phyloP scores from a whole-genome alignment of 2,797 vertebrate genomes.

The Paramormyrops hopkinsi region DNA sequence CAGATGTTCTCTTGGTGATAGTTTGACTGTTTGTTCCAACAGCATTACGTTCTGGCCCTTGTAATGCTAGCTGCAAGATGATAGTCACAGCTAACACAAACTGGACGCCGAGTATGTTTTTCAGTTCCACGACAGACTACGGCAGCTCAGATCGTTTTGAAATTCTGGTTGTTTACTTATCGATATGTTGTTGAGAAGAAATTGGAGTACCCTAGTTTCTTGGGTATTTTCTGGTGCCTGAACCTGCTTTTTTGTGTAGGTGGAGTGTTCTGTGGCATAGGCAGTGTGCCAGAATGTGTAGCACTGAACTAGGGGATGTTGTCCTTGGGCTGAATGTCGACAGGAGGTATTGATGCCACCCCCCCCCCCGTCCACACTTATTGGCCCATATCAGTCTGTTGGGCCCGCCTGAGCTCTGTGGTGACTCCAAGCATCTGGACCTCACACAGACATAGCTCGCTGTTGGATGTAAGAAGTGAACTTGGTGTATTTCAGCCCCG shows the following conservation, averaged over 20 bases:
- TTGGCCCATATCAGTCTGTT: background rate
- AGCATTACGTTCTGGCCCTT: background rate
- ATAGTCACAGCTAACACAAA: background rate
- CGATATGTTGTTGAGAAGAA: background rate
- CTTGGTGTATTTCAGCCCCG: background rate
- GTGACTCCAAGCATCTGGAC: conserved; percentile 24
- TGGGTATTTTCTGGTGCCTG: background rate
- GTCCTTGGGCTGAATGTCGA: background rate
- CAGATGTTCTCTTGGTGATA: background rate
- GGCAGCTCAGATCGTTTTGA: background rate
- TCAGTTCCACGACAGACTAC: background rate
- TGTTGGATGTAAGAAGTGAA: background rate
- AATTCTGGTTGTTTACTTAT: background rate
- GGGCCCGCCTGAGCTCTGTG: background rate
- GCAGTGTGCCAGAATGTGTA: background rate
- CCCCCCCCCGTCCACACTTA: background rate
- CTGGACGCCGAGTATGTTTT: background rate
- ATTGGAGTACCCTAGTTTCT: background rate
- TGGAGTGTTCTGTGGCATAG: background rate
- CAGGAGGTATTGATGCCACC: background rate
- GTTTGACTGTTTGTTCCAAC: background rate
- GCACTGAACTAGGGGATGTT: background rate
- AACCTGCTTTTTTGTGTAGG: background rate
- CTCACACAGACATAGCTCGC: conserved; percentile 16
- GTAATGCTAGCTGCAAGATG: background rate